phyloP scores from a whole-genome alignment of 1,140 invertebrate species.

The Formica exsecta region DNA sequence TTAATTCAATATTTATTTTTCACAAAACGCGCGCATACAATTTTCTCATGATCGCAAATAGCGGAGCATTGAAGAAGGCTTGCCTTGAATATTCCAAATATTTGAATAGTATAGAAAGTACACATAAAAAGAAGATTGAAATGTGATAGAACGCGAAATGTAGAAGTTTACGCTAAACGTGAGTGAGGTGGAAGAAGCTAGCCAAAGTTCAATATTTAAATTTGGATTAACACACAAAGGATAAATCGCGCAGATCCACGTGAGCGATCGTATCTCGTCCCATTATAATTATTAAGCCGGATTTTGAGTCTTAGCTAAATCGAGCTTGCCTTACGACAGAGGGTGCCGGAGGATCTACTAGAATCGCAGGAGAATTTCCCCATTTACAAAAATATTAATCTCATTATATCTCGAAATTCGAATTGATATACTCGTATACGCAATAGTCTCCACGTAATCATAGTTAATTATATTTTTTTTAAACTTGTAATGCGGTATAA shows the following conservation, averaged over 20 bases:
- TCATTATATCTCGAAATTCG: background rate
- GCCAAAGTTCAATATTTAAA: conserved; percentile 75
- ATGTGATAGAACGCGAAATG: background rate
- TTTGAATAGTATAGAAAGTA: conserved; percentile 48
- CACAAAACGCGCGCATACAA: no score
- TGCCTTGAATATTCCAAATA: conserved; percentile 29
- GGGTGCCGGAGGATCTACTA: background rate
- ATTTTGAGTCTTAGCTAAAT: conserved; percentile 44
- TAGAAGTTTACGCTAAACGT: conserved; percentile 15
- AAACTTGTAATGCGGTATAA: background rate
- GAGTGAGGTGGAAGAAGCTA: conserved; percentile 40
- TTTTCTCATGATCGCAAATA: background rate
- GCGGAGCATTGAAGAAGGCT: background rate
- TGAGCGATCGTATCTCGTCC: conserved; percentile 33
- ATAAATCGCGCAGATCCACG: conserved; percentile 14
- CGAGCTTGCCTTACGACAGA: background rate
- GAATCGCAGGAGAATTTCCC: background rate
- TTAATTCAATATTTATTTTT: conserved; percentile 9
- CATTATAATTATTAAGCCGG: conserved; percentile 46
- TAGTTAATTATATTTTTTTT: conserved; percentile 1
- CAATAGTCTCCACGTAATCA: background rate
- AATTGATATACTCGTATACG: background rate
- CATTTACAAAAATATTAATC: background rate
- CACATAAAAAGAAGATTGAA: conserved; percentile 13
- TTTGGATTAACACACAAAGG: conserved; percentile 70